These are phyloP conservation scores for Frieseomelitta varia DNA, from an alignment of 1,140 invertebrate species.

Conservation along the genomic window DNA sequence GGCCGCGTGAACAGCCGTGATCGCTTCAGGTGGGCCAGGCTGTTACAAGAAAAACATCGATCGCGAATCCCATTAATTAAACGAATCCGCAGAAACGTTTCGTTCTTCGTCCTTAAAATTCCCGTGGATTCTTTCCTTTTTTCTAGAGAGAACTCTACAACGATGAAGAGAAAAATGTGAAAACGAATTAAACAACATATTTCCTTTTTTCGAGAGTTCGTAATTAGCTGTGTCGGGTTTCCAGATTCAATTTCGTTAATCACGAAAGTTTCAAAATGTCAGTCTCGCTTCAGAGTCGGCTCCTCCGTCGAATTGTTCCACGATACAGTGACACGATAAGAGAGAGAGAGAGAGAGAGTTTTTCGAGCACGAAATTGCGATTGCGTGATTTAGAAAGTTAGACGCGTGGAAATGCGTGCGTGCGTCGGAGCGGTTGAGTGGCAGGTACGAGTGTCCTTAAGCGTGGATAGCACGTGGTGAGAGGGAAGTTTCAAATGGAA, in stretches of 20 bases:
- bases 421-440: neutral
- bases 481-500: slow-evolving; percentile 23
- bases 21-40: neutral
- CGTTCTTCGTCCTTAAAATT: too few relatives aligned
- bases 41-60: neutral
- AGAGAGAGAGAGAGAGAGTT: too few relatives aligned
- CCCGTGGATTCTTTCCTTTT: neutral
- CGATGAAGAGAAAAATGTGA: neutral
- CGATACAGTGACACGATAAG: neutral
- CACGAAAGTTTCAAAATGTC: too few relatives aligned
- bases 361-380: neutral
- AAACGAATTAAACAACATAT: neutral
- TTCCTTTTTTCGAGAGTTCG: neutral
- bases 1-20: too few relatives aligned
- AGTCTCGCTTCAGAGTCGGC: too few relatives aligned
- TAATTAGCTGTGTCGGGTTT: neutral
- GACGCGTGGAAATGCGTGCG: slow-evolving; percentile 6
- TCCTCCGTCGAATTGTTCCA: neutral
- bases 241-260: neutral
- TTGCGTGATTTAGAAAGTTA: slow-evolving; percentile 34
- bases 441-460: neutral
- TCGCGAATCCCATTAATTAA: slow-evolving; percentile 17
- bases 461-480: neutral
- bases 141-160: neutral
- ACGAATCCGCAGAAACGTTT: neutral